These are phyloP conservation scores for Adineta ricciae DNA, from an alignment of 2,888 invertebrate species.

Conservation along the genomic window DNA sequence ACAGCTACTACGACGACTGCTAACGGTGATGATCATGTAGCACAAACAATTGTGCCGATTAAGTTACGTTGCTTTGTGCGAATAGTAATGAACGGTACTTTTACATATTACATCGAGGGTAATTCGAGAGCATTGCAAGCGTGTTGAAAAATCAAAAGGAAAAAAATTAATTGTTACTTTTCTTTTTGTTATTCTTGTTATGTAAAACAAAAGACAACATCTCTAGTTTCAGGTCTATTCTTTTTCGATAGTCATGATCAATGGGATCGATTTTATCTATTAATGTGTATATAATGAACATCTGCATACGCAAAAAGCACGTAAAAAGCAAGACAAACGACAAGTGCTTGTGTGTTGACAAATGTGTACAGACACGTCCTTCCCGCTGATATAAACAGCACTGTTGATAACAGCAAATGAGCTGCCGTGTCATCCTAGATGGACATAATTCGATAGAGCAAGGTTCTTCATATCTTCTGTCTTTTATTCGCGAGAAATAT, in stretches of 20 bases:
- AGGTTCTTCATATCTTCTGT: background rate
- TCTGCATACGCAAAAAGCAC: background rate
- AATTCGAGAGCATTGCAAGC: background rate
- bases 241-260: background rate
- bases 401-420: background rate
- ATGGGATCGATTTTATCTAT: background rate
- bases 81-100: background rate
- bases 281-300: background rate
- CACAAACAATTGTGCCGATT: background rate
- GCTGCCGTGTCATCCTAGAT: background rate
- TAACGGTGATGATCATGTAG: background rate
- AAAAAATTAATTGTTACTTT: background rate
- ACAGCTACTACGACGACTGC: too few species aligned
- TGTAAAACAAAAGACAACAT: background rate
- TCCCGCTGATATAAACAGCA: background rate
- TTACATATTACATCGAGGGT: background rate
- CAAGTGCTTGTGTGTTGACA: background rate
- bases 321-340: background rate
- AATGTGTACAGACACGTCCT: background rate
- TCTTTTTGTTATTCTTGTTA: background rate
- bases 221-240: background rate
- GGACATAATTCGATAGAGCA: background rate
- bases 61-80: background rate
- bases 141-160: background rate
- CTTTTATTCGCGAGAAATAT: too few species aligned